phyloP scores from a whole-genome alignment of 92 coral and sea anemone genomes.

The Epizoanthus ramosus region DNA sequence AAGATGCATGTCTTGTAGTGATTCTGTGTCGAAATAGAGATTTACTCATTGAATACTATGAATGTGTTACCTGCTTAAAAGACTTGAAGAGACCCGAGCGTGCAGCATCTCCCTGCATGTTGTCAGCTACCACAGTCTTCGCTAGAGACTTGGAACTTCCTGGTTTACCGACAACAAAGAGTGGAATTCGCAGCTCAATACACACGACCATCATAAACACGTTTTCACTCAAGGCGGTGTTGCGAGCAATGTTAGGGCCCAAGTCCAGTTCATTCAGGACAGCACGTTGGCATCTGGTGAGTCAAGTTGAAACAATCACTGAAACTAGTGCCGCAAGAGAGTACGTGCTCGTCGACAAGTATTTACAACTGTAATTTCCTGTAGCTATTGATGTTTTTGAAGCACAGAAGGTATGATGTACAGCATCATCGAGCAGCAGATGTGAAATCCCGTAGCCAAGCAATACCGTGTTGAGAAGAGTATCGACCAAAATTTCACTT shows the following conservation, averaged over 20 bases:
- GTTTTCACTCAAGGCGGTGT: conserved; percentile 82
- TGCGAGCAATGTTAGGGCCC: conserved; percentile 82
- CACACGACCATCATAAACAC: conserved; percentile 96
- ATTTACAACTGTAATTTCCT: too few relatives aligned
- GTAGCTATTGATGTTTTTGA: too few relatives aligned
- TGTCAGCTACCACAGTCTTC: conserved; percentile 78
- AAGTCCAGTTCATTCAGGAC: conserved; percentile 65
- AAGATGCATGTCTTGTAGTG: too few relatives aligned
- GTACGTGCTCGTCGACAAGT: too few relatives aligned
- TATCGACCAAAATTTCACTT: too few relatives aligned
- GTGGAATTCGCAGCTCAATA: conserved; percentile 86
- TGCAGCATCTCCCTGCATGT: conserved; percentile 76
- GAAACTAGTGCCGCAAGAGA: background rate
- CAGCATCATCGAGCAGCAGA: too few relatives aligned
- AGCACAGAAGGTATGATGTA: too few relatives aligned
- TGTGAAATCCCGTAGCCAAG: too few relatives aligned
- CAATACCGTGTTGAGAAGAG: too few relatives aligned
- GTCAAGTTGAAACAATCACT: background rate
- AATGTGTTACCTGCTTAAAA: conserved; percentile 61
- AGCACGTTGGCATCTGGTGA: conserved; percentile 75
- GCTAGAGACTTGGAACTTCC: conserved; percentile 92
- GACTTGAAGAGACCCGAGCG: conserved; percentile 61
- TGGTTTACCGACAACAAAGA: conserved; percentile 96
- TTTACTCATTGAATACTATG: background rate
- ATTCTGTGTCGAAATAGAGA: background rate